Evolutionary conservation across 2,113 vertebrate genomes (phyloP), one percentile per base, ranked within the genome.

Genomic region (Tragulus kanchil): DNA sequence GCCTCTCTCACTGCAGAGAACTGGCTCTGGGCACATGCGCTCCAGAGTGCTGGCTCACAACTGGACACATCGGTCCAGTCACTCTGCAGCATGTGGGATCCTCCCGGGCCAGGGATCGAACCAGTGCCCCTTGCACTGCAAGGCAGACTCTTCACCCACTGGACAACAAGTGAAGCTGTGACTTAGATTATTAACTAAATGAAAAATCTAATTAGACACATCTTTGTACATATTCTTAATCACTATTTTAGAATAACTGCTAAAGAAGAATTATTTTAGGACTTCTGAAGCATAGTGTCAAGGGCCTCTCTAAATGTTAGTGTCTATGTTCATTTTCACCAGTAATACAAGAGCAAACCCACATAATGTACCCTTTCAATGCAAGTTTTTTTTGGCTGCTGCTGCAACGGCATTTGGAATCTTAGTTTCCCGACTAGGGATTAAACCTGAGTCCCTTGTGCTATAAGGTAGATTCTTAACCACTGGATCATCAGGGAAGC

Each of bases 181-280:
- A 36, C 36, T 36, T 36, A 25, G 52, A 85, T 85, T 89, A 87
- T 36, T 83, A 90, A 62, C 23, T 92, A 92, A 94, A 87, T 87
- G 50, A 69, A 81, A 86, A 96, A 14, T 25, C n/a, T 71, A 61
- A 82, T 45, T 64, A 94, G 88, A 28, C 21, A 94, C 69, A 94
- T 62, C 7, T 78, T 59, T 52, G 61, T 10, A 92, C 21, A 78
- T 2, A 89, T 15, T 54, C 48, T 65, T 82, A 56, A 67, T 31
- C 1, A 13, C 42, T 58, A 89, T 82, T 82, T 75, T 50, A 89
- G 62, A 83, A 83, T 36, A 84, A 79, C 79, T 50, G 19, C 61
- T 92, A 4, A 50, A 85, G 54, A 54, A 93, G 81, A 93, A 91
- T 75, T 3, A 88, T 17, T 58, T 93, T 83, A 65, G 69, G 52